Conservation (phyloP, 2,113 vertebrate genomes). For the Neolamprologus toae region DNA sequence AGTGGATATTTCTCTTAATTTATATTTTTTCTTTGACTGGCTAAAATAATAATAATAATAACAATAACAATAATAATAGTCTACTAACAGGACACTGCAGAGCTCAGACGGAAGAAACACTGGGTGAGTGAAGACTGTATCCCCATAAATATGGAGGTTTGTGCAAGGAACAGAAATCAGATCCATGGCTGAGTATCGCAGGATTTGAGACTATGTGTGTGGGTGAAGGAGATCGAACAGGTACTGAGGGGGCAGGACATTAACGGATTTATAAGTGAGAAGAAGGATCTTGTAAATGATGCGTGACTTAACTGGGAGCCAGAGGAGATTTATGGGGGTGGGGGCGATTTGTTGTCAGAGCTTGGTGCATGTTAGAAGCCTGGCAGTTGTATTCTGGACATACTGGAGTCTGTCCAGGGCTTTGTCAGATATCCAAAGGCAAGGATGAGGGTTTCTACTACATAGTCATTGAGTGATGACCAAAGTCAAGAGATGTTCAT, state of each 20-base stretch:
- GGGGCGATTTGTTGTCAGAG: background rate
- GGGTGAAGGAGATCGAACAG: background rate
- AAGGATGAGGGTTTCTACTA: background rate
- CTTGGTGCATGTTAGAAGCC: background rate
- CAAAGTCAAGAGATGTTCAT: background rate
- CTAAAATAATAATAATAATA: background rate
- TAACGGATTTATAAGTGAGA: background rate
- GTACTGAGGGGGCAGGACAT: background rate
- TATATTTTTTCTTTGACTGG: background rate
- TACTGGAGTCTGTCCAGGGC: background rate
- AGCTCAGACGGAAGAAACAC: background rate
- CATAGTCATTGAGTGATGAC: background rate
- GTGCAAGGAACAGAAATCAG: background rate
- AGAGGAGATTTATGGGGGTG: background rate
- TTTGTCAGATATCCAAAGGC: background rate
- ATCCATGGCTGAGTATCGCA: background rate
- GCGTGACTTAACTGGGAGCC: background rate
- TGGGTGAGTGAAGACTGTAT: background rate
- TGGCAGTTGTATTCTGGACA: background rate
- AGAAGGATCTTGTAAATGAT: background rate
- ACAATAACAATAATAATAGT: fast-evolving
- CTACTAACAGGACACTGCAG: background rate
- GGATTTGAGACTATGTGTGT: background rate
- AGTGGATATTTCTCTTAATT: background rate
- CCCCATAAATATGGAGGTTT: background rate